Percentiles rank a stretch among this genome's conserved stretches.
phyloP scores from a whole-genome alignment of 2,797 vertebrate species.

The Calcarius lapponicus region DNA sequence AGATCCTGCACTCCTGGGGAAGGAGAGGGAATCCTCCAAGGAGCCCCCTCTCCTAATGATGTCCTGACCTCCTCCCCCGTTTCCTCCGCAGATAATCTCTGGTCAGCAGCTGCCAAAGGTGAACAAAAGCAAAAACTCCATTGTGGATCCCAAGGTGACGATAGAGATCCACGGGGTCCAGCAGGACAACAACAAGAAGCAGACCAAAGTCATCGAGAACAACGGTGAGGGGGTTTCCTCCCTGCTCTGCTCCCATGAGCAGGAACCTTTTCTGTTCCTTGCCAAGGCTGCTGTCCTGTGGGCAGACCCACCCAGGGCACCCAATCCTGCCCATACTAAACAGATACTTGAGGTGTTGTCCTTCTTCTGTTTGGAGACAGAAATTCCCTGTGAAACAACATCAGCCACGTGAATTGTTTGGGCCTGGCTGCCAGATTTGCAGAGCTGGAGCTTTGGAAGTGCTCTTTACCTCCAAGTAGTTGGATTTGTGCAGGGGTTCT shows the following conservation, averaged over 20 bases:
- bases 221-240: conserved; percentile 80
- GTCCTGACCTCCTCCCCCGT: neutral
- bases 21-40: neutral
- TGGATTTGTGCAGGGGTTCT: neutral
- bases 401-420: neutral
- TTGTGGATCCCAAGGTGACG: conserved; percentile 91
- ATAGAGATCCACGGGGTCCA: conserved; percentile 86
- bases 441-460: neutral
- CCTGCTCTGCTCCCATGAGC: neutral
- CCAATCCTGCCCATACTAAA: neutral
- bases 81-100: conserved; percentile 85
- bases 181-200: conserved; percentile 79
- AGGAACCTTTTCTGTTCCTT: neutral
- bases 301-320: neutral
- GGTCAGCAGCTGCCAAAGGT: conserved; percentile 95
- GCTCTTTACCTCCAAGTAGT: neutral
- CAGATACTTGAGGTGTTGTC: neutral
- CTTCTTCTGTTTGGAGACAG: neutral
- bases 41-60: neutral
- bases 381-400: neutral
- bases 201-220: conserved; percentile 85
- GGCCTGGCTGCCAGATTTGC: neutral
- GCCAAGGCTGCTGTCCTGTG: neutral
- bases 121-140: conserved; percentile 90
- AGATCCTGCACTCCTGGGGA: neutral